Evolutionary conservation across 2,888 invertebrate genomes (phyloP).

Genomic region (Parnassius apollo): DNA sequence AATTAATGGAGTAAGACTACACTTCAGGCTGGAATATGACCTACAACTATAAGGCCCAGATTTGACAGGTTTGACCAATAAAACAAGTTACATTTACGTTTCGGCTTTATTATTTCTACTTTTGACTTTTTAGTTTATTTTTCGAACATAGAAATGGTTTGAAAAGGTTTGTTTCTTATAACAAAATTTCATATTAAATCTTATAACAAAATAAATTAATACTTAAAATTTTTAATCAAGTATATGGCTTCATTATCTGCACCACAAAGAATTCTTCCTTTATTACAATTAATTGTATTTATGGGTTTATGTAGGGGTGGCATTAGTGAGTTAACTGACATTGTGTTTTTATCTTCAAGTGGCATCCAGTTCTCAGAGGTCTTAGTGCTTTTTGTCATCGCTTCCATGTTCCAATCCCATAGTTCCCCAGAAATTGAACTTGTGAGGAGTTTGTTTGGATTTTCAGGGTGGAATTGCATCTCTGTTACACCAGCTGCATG

Average conservation of each 20-base stretch:
- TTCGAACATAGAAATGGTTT: no score
- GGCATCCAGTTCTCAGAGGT: constrained; percentile 82
- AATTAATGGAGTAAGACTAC: no score
- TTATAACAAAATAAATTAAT: constrained; percentile 38
- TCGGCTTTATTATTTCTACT: no score
- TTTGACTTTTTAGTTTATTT: no score
- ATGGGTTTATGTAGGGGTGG: constrained; percentile 88
- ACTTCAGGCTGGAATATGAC: no score
- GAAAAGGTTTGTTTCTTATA: no score
- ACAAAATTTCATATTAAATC: no score
- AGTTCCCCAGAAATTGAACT: constrained; percentile 85
- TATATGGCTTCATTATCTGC: constrained; percentile 95
- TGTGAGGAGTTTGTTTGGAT: constrained; percentile 91
- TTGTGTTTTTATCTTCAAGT: constrained; percentile 84
- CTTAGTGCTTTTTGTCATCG: constrained; percentile 62
- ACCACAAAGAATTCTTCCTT: constrained; percentile 88
- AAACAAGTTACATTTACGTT: no score
- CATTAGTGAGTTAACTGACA: constrained; percentile 88
- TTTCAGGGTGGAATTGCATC: constrained; percentile 91
- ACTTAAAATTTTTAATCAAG: constrained; percentile 85
- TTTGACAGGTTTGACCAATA: no score
- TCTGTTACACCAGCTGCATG: constrained; percentile 90
- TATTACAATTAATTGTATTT: constrained; percentile 90
- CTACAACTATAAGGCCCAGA: no score
- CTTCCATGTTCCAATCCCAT: constrained; percentile 93